Conservation (phyloP, 2,888 invertebrate species). For the Meta bourneti region DNA sequence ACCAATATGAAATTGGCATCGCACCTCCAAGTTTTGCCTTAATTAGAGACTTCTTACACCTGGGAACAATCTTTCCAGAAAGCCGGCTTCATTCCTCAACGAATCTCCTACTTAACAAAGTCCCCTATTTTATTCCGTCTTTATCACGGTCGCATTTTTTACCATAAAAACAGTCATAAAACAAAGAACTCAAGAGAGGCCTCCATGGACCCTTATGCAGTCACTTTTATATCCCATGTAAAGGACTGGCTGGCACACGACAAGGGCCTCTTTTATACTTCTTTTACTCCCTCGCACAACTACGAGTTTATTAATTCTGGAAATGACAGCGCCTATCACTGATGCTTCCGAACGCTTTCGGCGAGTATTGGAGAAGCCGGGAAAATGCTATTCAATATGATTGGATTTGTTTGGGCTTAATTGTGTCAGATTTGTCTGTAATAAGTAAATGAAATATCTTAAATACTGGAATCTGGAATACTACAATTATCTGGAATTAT, state of each 20-base stretch:
- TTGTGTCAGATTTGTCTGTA: not conserved
- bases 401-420: not conserved
- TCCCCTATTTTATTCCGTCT: not conserved
- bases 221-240: not conserved
- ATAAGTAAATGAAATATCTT: not conserved
- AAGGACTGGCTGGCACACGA: not conserved
- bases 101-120: not conserved
- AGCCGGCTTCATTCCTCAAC: not conserved
- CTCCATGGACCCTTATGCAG: not conserved
- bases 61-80: too few relatives aligned
- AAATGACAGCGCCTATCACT: not conserved
- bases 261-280: not conserved
- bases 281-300: not conserved
- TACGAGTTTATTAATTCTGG: not conserved
- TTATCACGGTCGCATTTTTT: not conserved
- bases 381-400: not conserved
- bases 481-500: too few relatives aligned
- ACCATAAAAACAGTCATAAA: not conserved
- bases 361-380: too few relatives aligned
- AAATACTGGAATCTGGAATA: too few relatives aligned
- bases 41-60: too few relatives aligned
- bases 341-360: not conserved
- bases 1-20: too few relatives aligned
- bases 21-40: too few relatives aligned
- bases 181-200: not conserved